Conservation (phyloP, 2,797 vertebrate species). For the Coregonus sp. region DNA sequence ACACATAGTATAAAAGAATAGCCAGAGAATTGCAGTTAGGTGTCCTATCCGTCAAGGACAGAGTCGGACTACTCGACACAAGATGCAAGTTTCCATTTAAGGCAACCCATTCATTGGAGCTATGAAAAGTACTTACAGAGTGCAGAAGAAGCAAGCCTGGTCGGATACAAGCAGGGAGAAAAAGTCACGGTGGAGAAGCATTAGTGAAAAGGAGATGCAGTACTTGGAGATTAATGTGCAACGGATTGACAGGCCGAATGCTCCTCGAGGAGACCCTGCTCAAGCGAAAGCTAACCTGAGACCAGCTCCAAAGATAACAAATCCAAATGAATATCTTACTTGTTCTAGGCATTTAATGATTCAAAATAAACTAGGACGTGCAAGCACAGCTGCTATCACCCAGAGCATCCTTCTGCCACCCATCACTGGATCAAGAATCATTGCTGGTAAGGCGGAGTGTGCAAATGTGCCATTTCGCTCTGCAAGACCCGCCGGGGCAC, state of each 20-base stretch:
- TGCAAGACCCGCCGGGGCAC: too few species aligned
- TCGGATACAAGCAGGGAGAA: too few species aligned
- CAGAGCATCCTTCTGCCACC: slow-evolving; percentile 37
- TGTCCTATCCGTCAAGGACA: slow-evolving; percentile 10
- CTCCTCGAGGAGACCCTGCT: slow-evolving; percentile 1
- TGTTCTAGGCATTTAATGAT: slow-evolving; percentile 16
- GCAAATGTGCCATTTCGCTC: too few species aligned
- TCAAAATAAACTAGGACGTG: slow-evolving; percentile 28
- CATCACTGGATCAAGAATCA: slow-evolving; percentile 52
- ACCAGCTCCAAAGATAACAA: slow-evolving; percentile 25
- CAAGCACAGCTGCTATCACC: background rate
- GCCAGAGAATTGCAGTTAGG: slow-evolving; percentile 15
- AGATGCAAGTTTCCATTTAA: slow-evolving; percentile 23
- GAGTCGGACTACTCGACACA: background rate
- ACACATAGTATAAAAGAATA: slow-evolving; percentile 46
- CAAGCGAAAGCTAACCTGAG: slow-evolving; percentile 14
- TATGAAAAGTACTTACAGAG: slow-evolving; percentile 57
- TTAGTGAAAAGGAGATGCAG: slow-evolving; percentile 22
- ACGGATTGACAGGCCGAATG: slow-evolving; percentile 6
- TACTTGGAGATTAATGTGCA: slow-evolving; percentile 33
- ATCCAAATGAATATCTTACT: slow-evolving; percentile 15
- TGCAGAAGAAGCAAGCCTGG: too few species aligned
- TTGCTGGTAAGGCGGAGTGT: slow-evolving; percentile 14
- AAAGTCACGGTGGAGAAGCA: slow-evolving; percentile 32
- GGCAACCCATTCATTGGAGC: slow-evolving; percentile 11